phyloP scores from a whole-genome alignment of 2,888 invertebrate genomes.

The Dascillus cervinus region DNA sequence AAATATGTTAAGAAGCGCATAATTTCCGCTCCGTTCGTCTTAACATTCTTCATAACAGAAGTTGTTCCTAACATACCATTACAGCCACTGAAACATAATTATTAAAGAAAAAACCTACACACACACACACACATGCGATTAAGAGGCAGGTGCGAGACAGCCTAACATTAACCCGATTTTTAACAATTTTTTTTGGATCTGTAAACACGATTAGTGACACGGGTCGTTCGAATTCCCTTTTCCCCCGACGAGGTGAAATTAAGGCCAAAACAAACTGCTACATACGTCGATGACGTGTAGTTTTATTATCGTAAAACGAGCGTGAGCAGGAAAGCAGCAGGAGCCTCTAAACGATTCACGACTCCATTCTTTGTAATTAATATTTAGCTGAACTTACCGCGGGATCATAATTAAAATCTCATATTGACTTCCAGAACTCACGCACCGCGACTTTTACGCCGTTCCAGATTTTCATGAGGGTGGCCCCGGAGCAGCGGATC shows the following conservation, averaged over 20 bases:
- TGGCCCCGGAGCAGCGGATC: no score
- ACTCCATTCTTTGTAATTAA: slow-evolving; percentile 23
- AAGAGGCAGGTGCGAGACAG: slow-evolving; percentile 5
- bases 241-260: not conserved
- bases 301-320: slow-evolving; percentile 7
- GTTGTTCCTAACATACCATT: slow-evolving; percentile 16
- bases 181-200: slow-evolving; percentile 9
- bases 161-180: no score
- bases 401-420: slow-evolving; percentile 24
- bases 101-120: slow-evolving; percentile 11
- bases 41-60: slow-evolving; percentile 18
- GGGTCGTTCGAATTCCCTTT: not conserved
- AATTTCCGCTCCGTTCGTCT: slow-evolving; percentile 11
- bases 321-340: slow-evolving; percentile 18
- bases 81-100: slow-evolving; percentile 20
- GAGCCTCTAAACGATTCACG: slow-evolving; percentile 23
- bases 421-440: slow-evolving; percentile 21
- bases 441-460: no score
- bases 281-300: slow-evolving; percentile 3
- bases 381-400: slow-evolving; percentile 21
- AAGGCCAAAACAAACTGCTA: slow-evolving; percentile 6
- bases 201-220: slow-evolving; percentile 11
- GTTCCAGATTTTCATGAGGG: no score
- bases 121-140: slow-evolving; percentile 7
- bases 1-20: not conserved